Percentiles rank a stretch among this genome's conserved stretches.
phyloP scores from a whole-genome alignment of 2,797 vertebrate species.

The Adrianichthys oophorus region DNA sequence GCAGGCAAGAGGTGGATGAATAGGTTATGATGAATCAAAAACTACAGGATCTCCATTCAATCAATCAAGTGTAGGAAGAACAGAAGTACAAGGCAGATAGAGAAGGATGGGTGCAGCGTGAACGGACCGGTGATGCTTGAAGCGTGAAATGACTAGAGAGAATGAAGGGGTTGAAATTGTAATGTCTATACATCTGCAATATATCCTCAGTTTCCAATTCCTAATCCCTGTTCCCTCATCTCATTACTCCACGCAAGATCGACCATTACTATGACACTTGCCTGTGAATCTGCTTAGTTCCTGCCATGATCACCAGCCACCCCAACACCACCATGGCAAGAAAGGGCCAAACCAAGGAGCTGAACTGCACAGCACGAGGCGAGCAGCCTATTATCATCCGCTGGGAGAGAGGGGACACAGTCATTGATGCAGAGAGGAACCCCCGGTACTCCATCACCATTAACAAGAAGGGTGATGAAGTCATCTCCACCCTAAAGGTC shows the following conservation, averaged over 20 bases:
- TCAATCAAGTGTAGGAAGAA: slow-evolving; percentile 55
- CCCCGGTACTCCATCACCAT: slow-evolving; percentile 93
- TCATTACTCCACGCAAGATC: slow-evolving; percentile 57
- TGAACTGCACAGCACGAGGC: slow-evolving; percentile 93
- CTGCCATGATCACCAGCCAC: slow-evolving; percentile 97
- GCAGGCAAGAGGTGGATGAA: slow-evolving; percentile 62
- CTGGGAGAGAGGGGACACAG: slow-evolving; percentile 98
- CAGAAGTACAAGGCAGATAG: slow-evolving; percentile 14
- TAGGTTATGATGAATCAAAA: slow-evolving; percentile 75
- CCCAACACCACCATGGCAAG: slow-evolving; percentile 97
- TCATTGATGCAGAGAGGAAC: slow-evolving; percentile 95
- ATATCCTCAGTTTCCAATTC: slow-evolving; percentile 44
- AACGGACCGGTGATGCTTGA: slow-evolving; percentile 50
- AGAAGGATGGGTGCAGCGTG: slow-evolving; percentile 38
- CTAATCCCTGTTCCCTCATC: slow-evolving; percentile 41
- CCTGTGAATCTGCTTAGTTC: slow-evolving; percentile 79
- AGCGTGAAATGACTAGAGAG: slow-evolving; percentile 69
- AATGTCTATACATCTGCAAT: slow-evolving; percentile 68
- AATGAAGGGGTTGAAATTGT: slow-evolving; percentile 53
- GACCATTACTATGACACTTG: slow-evolving; percentile 53
- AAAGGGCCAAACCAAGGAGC: slow-evolving; percentile 95
- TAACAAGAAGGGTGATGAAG: slow-evolving; percentile 94
- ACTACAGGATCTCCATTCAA: slow-evolving; percentile 62
- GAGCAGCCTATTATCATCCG: slow-evolving; percentile 98
- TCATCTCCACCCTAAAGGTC: slow-evolving; percentile 94